Base-by-base conservation (phyloP, 2,113 vertebrate species). In the Atherinomorus stipes region DNA sequence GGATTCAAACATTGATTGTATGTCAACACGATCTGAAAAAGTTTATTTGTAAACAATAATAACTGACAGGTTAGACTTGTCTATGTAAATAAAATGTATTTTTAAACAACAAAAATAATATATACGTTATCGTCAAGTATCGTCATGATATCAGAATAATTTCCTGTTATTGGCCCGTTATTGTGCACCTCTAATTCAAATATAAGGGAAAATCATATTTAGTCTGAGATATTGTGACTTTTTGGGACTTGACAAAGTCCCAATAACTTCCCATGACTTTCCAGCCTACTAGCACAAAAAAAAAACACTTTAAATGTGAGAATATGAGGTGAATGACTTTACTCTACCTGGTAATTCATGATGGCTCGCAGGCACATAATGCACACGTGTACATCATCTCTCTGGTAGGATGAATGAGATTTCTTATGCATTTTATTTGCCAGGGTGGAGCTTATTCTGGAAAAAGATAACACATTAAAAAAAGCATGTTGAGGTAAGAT, bases 321-420 rank as follows among this genome's bases (percentile, higher is more conserved):
- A 28, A 11, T 11, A 28, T n/a, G 47, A 60, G 38, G 4, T 23
- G 25, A 23, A 28, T n/a, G 23, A 21, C 11, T 42, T 58, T 3
- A 0, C 11, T 75, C 26, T 86, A 99, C 98, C 98, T 99, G 97
- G 81, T 99, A 99, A 90, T 99, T 99, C 98, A 99, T 99, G 93
- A 99, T 99, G 81, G 98, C 97, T 0, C 98, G 93, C 59, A 99
- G 90, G 38, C 98, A 99, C 97, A 99, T 98, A 61, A 99, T 97
- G 88, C 98, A 99, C 37, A 99, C 93, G 0, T 98, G 98, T 16
- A 98, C 95, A 0, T 98, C 98, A 0, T 99, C 98, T 89, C 96
- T 98, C 88, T 97, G 96, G 89, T 76, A 92, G 74, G 94, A 92
- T 0, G 94, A 88, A 31, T 94, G 94, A 0, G 95, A 92, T 81